A percentile compares a stretch with the other conserved stretches of the same genome.
Evolutionary conservation across 2,113 vertebrate species (phyloP).

Genomic region (Condylura cristata): DNA sequence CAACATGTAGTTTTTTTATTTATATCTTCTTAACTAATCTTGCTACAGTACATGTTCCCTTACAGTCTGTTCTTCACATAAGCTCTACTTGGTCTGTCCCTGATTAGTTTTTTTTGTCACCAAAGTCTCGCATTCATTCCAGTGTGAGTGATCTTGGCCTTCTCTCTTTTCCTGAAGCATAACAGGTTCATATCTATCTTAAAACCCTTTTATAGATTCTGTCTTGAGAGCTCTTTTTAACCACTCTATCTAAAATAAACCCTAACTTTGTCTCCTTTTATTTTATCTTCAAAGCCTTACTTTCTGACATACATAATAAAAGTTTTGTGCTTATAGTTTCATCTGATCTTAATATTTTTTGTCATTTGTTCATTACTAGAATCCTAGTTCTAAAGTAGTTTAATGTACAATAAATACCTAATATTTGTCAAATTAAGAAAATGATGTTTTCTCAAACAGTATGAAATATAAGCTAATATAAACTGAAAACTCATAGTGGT

Average conservation of each 20-base stretch:
- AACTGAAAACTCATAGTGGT: neutral
- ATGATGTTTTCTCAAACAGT: neutral
- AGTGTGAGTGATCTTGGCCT: neutral
- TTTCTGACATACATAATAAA: neutral
- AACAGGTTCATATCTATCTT: neutral
- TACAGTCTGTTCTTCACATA: neutral
- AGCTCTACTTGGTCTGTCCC: neutral
- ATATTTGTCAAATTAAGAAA: constrained; percentile 8
- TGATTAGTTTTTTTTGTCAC: neutral
- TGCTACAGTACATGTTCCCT: neutral
- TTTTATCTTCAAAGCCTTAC: neutral
- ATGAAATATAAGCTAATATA: neutral
- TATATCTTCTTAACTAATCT: neutral
- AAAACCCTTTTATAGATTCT: neutral
- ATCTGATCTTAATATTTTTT: neutral
- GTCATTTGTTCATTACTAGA: constrained; percentile 10
- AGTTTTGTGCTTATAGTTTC: neutral
- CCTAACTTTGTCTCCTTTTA: neutral
- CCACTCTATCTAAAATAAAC: neutral
- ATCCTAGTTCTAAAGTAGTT: neutral
- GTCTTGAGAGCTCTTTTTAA: neutral
- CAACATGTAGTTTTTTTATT: neutral
- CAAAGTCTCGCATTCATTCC: constrained; percentile 4
- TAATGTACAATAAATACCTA: neutral
- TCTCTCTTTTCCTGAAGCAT: neutral